Evolutionary conservation across 2,888 invertebrate species (phyloP), one percentile per base, ranked within the genome.

Genomic region (Andricus quercusramuli): DNA sequence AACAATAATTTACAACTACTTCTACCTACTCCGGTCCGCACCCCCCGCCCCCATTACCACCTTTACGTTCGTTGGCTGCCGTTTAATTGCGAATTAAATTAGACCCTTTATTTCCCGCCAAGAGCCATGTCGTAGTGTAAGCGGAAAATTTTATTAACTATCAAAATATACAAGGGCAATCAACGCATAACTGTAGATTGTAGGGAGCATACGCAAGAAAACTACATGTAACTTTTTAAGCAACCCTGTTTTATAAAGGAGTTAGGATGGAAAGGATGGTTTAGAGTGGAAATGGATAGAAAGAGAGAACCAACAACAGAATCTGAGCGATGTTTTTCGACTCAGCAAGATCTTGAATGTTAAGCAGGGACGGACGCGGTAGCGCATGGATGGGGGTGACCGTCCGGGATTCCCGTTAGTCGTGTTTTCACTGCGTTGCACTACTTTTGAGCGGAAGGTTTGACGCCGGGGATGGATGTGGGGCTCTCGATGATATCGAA

Each of bases 1-100:
- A 90, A 90, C 89, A 86, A 90, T 90, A 90, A 90, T 89, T 91
- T 89, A 90, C 89, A 83, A 83, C 84, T 80, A 84, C 85, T 83
- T 81, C 77, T 76, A 29, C 74, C 32, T 74, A 62, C 80, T 77
- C 41, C 66, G 76, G 67, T 67, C 70, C 68, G 59, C 76, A 20
- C 68, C 59, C 80, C 65, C 37, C 78, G 20, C 32, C n/a, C 79
- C 64, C 15, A 44, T 37, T 64, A 15, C 32, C 78, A 66, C 77
- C 78, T 81, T 78, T 83, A 83, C 84, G 84, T 84, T 84, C 87
- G 85, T 87, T 88, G 87, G 84, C 88, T 88, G 86, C 85, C 86
- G 83, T 86, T 87, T 89, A 89, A 89, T 89, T 89, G 85, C 88
- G 84, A 88, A 86, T 88, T 88, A 87, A 89, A 89, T 89, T 88